These are phyloP conservation scores for Hozukius guyotensis DNA, from an alignment of 2,797 vertebrate genomes.

Conservation along the genomic window DNA sequence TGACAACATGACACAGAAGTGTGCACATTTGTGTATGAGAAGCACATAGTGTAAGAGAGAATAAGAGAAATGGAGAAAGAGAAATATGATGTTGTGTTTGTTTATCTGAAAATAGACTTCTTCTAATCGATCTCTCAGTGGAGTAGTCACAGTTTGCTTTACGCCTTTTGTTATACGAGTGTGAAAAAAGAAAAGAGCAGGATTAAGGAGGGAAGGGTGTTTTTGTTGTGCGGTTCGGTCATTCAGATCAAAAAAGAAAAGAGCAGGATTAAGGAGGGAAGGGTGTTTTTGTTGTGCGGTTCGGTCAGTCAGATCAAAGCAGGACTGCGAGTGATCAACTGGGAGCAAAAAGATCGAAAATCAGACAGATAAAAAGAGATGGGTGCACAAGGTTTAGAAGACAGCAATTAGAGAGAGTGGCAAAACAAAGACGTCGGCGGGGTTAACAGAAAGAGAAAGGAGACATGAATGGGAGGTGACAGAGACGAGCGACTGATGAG, in stretches of 20 bases:
- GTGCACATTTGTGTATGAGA: background rate
- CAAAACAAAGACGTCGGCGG: constrained; percentile 25
- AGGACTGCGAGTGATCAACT: background rate
- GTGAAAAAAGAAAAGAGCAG: constrained; percentile 6
- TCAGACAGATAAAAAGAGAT: constrained; percentile 14
- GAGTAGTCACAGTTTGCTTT: constrained; percentile 8
- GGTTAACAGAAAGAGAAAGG: constrained; percentile 11
- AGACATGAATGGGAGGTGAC: constrained; percentile 29
- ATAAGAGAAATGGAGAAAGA: background rate
- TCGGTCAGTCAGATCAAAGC: constrained; percentile 27
- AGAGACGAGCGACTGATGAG: constrained; percentile 28
- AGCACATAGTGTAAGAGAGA: background rate
- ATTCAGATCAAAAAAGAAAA: constrained; percentile 33
- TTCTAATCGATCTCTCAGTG: constrained; percentile 1
- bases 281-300: constrained; percentile 1
- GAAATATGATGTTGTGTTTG: background rate
- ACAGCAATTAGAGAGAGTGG: constrained; percentile 33
- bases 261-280: background rate
- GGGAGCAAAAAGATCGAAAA: constrained; percentile 13
- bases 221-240: constrained; percentile 14
- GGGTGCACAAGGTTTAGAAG: constrained; percentile 9
- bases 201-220: background rate
- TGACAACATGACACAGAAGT: constrained; percentile 2
- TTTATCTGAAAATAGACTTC: constrained; percentile 27
- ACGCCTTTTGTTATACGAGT: constrained; percentile 16